These are phyloP conservation scores for Spheniscus humboldti DNA, from an alignment of 2,797 vertebrate genomes.

Conservation along the genomic window DNA sequence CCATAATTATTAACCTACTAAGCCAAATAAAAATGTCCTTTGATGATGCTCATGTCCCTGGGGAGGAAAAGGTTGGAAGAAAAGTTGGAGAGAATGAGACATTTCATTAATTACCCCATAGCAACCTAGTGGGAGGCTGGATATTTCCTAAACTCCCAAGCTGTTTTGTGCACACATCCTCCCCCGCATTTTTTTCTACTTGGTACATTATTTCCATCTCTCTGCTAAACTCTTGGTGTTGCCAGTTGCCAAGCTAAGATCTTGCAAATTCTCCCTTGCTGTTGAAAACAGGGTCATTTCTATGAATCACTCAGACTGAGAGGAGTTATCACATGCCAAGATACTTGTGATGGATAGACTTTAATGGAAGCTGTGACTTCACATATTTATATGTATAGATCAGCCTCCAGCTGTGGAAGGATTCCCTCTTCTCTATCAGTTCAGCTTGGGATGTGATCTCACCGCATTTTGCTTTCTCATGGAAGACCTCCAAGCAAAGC, in stretches of 20 bases:
- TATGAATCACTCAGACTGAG: not conserved
- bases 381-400: conserved; percentile 32
- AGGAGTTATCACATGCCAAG: not conserved
- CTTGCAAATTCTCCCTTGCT: not conserved
- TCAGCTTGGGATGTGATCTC: conserved; percentile 29
- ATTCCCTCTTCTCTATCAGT: conserved; percentile 27
- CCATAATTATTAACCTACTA: not conserved
- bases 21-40: not conserved
- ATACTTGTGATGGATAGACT: not conserved
- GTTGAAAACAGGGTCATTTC: not conserved
- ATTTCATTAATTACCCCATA: conserved; percentile 10
- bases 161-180: conserved; percentile 5
- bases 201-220: conserved; percentile 38
- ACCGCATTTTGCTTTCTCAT: not conserved
- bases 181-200: conserved; percentile 27
- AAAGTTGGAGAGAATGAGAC: conserved; percentile 14
- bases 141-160: conserved; percentile 25
- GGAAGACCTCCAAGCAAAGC: conserved; percentile 17
- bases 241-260: not conserved
- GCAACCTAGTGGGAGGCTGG: conserved; percentile 19
- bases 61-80: conserved; percentile 5
- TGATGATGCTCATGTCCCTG: conserved; percentile 24
- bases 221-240: not conserved
- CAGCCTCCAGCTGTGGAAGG: conserved; percentile 1
- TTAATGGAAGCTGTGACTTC: conserved; percentile 24